Percentiles rank a stretch among this genome's conserved stretches.
Conservation (phyloP, 2,888 invertebrate species). For the Drosophila mulleri region DNA sequence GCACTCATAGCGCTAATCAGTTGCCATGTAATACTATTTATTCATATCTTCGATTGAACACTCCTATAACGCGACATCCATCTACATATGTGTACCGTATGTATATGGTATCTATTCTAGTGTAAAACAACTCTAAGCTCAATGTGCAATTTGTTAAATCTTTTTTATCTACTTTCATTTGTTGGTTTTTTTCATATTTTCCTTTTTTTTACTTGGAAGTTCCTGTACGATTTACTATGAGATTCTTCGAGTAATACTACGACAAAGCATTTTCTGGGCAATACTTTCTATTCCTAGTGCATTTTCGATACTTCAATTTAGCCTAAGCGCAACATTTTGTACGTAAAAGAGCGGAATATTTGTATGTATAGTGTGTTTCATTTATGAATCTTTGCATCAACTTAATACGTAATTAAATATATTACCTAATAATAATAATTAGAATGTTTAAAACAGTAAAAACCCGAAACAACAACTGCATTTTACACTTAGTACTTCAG, state of each 20-base stretch:
- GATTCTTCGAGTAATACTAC: conserved; percentile 30
- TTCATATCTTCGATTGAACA: conserved; percentile 16
- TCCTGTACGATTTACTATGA: conserved; percentile 11
- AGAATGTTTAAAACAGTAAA: conserved; percentile 42
- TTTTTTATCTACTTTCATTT: background rate
- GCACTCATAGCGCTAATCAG: conserved; percentile 10
- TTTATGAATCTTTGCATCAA: conserved; percentile 60
- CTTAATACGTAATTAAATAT: conserved; percentile 73
- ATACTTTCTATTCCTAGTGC: conserved; percentile 37
- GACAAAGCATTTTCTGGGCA: conserved; percentile 13
- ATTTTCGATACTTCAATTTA: conserved; percentile 41
- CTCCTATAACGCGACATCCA: conserved; percentile 9
- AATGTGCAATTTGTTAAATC: conserved; percentile 32
- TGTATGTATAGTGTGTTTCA: conserved; percentile 51
- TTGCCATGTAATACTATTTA: conserved; percentile 48
- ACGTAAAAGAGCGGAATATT: conserved; percentile 17
- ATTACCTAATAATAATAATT: conserved; percentile 45
- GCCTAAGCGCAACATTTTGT: conserved; percentile 20
- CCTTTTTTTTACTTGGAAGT: conserved; percentile 20
- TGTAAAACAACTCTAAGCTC: conserved; percentile 21
- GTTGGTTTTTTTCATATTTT: background rate
- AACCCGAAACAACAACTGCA: background rate
- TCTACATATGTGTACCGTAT: background rate
- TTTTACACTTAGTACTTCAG: conserved; percentile 1
- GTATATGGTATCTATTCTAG: conserved; percentile 24